These are phyloP conservation scores for Ploceus nigricollis DNA, from an alignment of 2,113 vertebrate species.

Conservation along the genomic window DNA sequence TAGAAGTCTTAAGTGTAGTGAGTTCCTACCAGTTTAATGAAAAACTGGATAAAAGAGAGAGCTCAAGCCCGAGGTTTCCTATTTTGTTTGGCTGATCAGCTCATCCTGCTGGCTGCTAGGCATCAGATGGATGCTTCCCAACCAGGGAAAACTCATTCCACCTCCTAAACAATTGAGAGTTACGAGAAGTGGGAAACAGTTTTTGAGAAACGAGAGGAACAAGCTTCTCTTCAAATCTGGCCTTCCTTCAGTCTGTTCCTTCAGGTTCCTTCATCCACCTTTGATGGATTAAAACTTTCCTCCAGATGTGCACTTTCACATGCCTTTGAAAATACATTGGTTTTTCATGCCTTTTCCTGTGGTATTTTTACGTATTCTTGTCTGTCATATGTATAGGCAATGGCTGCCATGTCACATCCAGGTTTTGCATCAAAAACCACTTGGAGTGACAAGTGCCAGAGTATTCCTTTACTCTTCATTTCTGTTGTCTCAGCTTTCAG, in stretches of 20 bases:
- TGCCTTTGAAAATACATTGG: background rate
- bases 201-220: background rate
- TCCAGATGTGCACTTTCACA: background rate
- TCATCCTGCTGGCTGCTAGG: background rate
- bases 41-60: background rate
- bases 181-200: background rate
- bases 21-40: background rate
- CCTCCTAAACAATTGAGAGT: background rate
- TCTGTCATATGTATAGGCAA: background rate
- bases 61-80: background rate
- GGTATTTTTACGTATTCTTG: background rate
- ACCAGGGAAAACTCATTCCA: background rate
- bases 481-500: background rate
- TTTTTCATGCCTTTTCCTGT: background rate
- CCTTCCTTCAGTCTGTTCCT: background rate
- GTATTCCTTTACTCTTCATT: background rate
- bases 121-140: background rate
- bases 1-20: background rate
- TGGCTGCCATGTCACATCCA: background rate
- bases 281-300: background rate
- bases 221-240: background rate
- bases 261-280: background rate
- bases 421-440: background rate
- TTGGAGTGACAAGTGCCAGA: background rate
- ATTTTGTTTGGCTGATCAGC: background rate